Conservation (phyloP, 2,888 invertebrate species). For the Globia sparganii region DNA sequence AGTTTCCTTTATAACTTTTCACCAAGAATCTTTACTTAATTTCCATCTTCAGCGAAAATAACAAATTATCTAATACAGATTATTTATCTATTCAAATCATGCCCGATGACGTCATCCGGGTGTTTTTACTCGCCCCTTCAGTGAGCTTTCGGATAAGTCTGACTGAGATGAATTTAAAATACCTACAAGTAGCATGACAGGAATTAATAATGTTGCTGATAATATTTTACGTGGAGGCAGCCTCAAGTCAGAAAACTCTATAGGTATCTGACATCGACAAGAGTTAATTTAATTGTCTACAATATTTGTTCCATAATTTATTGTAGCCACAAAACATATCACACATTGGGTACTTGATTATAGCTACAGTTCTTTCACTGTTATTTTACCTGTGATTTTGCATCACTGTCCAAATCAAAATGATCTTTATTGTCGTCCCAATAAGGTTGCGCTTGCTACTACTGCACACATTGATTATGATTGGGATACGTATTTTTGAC, state of each 20-base stretch:
- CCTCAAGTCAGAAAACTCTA: background rate
- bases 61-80: conserved; percentile 15
- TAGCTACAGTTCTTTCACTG: too few species aligned
- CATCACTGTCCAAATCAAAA: too few species aligned
- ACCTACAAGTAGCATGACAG: conserved; percentile 22
- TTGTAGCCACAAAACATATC: background rate
- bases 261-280: background rate
- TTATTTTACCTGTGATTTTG: too few species aligned
- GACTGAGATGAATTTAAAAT: conserved; percentile 60
- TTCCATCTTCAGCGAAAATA: conserved; percentile 7
- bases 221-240: background rate
- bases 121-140: conserved; percentile 35
- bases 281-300: background rate
- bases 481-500: too few species aligned
- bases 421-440: too few species aligned
- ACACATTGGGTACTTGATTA: too few species aligned
- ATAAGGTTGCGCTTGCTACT: too few species aligned
- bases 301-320: background rate
- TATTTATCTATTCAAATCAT: conserved; percentile 48
- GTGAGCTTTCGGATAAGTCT: conserved; percentile 20
- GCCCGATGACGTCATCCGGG: conserved; percentile 34
- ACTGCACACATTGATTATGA: too few species aligned
- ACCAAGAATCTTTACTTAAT: background rate
- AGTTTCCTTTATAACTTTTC: background rate
- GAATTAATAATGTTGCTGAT: conserved; percentile 46